Evolutionary conservation across 2,797 vertebrate species (phyloP), one percentile per base, ranked within the genome.

Genomic region (Diplodus puntazzo): DNA sequence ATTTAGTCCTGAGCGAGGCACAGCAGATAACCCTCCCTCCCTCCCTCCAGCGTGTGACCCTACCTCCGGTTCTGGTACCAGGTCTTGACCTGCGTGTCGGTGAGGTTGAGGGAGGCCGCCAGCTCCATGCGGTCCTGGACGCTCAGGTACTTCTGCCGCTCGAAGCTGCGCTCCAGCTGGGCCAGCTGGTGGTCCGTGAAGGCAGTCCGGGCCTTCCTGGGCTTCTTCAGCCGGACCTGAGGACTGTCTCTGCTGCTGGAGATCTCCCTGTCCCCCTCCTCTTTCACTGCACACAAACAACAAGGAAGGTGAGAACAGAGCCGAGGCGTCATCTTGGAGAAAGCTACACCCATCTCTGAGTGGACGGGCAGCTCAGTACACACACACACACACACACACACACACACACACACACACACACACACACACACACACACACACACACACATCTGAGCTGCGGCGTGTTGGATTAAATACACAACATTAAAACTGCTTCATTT

Each of bases 1-100:
- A 69, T 62, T 5, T 17, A 42, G 69, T 43, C 69, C 68, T 54
- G 77, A 77, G 71, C 61, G 73, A 72, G 39, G 67, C 68, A 75
- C 83, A 69, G 20, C 76, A 50, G 68, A 78, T 75, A 60, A 45
- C 12, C 66, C 46, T 55, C 25, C 34, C 21, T 5, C 18, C 8
- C 2, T 4, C 64, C 30, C 46, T 62, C 13, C 43, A 4, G 43
- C 12, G 14, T 45, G 46, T 3, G 68, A 23, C 34, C 58, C 96
- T 94, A 99, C 98, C 98, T 98, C 86, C 98, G 94, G 96, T 99
- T 99, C 95, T 99, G 98, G 96, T 99, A 99, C 98, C 98, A 99
- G 89, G 98, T 99, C 94, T 99, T 99, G 91, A 99, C 98, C 93
- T 99, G 98, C 27, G 98, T 99, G 96, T 99, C 98, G 25, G 97